These are phyloP conservation scores for Pseudorhiza aurosa DNA, from an alignment of 30 jellyfish, hydroid and myxozoan genomes.

Conservation along the genomic window DNA sequence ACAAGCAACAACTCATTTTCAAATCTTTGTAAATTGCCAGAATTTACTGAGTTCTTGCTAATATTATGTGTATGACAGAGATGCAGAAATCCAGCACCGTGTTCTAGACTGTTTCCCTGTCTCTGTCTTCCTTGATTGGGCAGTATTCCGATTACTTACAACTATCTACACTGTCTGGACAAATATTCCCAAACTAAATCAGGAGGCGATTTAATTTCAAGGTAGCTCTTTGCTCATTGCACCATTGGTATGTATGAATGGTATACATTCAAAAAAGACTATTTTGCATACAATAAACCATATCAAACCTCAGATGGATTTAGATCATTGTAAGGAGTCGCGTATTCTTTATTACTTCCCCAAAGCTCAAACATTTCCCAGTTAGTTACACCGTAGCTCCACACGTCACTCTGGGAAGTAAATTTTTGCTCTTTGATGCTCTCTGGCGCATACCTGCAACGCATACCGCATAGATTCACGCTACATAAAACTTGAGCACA, in stretches of 20 bases:
- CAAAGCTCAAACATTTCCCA: slow-evolving; percentile 86
- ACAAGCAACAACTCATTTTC: too few species aligned
- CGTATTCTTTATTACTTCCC: slow-evolving; percentile 20
- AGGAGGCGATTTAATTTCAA: background rate
- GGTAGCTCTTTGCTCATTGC: too few species aligned
- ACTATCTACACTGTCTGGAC: too few species aligned
- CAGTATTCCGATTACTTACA: too few species aligned
- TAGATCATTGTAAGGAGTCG: slow-evolving; percentile 42
- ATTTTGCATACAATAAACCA: background rate
- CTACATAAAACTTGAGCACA: background rate
- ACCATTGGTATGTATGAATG: background rate
- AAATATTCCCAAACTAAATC: too few species aligned
- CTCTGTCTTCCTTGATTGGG: too few species aligned
- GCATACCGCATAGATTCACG: background rate
- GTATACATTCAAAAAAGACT: background rate
- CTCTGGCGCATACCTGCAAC: slow-evolving; percentile 73
- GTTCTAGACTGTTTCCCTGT: too few species aligned
- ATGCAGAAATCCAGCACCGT: too few species aligned
- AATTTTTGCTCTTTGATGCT: slow-evolving; percentile 49
- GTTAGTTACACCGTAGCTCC: slow-evolving; percentile 91
- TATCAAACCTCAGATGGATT: slow-evolving; percentile 29
- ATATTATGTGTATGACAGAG: too few species aligned
- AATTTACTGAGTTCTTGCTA: too few species aligned
- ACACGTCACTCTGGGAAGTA: slow-evolving; percentile 80
- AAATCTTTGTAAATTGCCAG: too few species aligned